Evolutionary conservation across 2,888 invertebrate species (phyloP), one percentile per base, ranked within the genome.

Genomic region (Melolontha melolontha): DNA sequence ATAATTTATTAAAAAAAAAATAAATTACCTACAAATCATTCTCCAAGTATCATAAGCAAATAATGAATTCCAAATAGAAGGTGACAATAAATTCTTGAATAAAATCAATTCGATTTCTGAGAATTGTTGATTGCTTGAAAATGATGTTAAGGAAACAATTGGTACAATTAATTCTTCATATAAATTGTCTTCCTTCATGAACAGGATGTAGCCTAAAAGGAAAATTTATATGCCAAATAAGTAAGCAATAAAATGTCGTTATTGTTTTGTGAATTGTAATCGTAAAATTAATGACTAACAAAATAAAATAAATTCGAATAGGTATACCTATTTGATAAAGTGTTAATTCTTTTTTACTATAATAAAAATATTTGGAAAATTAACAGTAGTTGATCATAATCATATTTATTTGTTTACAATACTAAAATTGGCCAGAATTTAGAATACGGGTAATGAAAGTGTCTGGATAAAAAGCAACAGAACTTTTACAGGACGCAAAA

Each of bases 41-140:
- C 72, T 72, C 78, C 78, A 81, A 55, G 79, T 66, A 55, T 81
- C 81, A 14, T 73, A 65, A 4, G 79, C 77, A 27, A 80, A 69
- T 44, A 81, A 55, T 12, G 77, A 74, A 67, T 64, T 59, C 77
- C 78, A 79, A 51, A 77, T 64, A 50, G 75, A 66, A 52, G 73
- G 69, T 59, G 77, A 72, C 14, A 80, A 64, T 41, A 80, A 11
- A 67, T 75, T 72, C 69, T 75, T 72, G 11, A 78, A 62, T 59
- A 81, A 70, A 52, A 75, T 64, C 2, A 64, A 39, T 64, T 79
- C 79, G 14, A 77, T 51, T 50, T 71, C 49, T 52, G 41, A 17
- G 69, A 73, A 78, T 47, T 66, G 59, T 1, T 68, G 54, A 34
- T 73, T 68, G 64, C 74, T 54, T 16, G 69, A 72, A 5, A 70